Conservation (phyloP, 2,797 vertebrate species). For the Choloepus didactylus region DNA sequence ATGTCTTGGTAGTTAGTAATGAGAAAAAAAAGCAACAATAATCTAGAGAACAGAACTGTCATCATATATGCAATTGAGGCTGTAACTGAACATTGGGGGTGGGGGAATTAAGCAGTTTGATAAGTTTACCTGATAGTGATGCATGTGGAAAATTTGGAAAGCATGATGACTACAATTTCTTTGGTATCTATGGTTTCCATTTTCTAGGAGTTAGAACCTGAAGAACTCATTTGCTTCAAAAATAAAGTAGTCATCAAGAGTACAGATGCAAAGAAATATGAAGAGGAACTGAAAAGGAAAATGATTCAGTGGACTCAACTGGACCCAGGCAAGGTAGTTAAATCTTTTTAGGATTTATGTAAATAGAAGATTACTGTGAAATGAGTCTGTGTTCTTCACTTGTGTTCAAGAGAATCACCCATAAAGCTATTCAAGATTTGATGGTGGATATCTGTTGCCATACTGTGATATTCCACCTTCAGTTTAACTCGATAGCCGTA, state of each 20-base stretch:
- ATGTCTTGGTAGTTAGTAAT: neutral
- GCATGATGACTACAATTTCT: neutral
- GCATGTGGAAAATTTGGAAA: neutral
- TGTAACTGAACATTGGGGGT: neutral
- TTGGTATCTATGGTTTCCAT: neutral
- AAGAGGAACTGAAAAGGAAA: slow-evolving; percentile 79
- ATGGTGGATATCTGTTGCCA: too few relatives aligned
- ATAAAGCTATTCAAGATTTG: neutral
- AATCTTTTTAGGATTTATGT: neutral
- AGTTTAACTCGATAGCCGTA: neutral
- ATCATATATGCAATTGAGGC: neutral
- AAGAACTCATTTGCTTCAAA: slow-evolving; percentile 80
- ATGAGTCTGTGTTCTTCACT: neutral
- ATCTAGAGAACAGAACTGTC: neutral
- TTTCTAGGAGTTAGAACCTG: neutral
- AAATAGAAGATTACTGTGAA: neutral
- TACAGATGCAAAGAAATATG: slow-evolving; percentile 79
- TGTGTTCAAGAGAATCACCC: neutral
- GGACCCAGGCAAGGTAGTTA: slow-evolving; percentile 77
- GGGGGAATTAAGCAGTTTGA: neutral
- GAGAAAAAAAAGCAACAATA: neutral
- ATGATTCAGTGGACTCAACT: slow-evolving; percentile 34
- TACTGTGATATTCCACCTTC: neutral
- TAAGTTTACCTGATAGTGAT: neutral
- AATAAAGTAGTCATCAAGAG: slow-evolving; percentile 83